Conservation (phyloP, 1,140 invertebrate species). For the Diorhabda elongata region DNA sequence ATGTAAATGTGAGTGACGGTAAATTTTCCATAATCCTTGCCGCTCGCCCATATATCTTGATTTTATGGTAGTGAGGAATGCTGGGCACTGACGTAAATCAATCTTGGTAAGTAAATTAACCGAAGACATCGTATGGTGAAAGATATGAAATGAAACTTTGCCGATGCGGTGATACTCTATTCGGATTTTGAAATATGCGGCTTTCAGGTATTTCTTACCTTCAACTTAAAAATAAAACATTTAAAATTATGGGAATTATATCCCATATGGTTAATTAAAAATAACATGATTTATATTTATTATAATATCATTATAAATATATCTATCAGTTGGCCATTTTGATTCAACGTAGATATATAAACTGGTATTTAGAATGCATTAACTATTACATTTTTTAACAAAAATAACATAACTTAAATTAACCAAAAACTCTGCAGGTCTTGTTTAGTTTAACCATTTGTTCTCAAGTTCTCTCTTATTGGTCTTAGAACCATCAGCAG, state of each 20-base stretch:
- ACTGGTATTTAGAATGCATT: too few relatives aligned
- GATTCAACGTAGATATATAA: background rate
- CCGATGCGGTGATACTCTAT: background rate
- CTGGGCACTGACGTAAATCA: constrained; percentile 16
- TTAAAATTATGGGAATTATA: background rate
- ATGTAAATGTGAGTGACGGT: constrained; percentile 10
- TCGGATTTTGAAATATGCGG: constrained; percentile 2
- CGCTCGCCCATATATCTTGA: constrained; percentile 15
- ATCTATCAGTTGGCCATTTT: background rate
- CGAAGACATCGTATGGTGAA: background rate
- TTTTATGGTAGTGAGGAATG: constrained; percentile 19
- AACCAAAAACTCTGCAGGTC: too few relatives aligned
- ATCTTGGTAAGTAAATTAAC: constrained; percentile 8
- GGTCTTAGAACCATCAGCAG: too few relatives aligned
- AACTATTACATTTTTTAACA: too few relatives aligned
- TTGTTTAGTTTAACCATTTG: too few relatives aligned
- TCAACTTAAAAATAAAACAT: background rate
- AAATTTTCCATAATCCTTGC: constrained; percentile 18
- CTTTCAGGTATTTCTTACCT: background rate
- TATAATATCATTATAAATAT: background rate
- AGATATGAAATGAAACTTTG: background rate
- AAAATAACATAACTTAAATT: too few relatives aligned
- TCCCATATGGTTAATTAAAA: background rate
- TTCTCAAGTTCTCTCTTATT: too few relatives aligned
- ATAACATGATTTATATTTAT: background rate